Base-by-base conservation (phyloP, 2,113 vertebrate genomes). In the Spheniscus mendiculus region DNA sequence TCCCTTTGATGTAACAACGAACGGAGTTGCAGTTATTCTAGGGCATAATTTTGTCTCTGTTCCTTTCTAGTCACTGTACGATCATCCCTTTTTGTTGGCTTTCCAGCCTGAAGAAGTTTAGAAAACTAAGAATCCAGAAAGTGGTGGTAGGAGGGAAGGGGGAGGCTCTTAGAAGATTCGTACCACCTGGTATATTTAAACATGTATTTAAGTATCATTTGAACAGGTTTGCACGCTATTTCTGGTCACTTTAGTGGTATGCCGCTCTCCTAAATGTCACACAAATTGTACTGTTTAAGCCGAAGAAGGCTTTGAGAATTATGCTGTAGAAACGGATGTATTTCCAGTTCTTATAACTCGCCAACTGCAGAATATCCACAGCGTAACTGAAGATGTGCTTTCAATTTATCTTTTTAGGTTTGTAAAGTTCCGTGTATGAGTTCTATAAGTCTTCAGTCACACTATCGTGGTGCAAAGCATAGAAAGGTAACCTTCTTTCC, bases 391-490 rank as follows among this genome's bases (percentile, higher is more conserved):
- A 53, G 16, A 49, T 53, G 26, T 93, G 14, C 83, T 93, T 95
- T 83, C 62, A 49, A n/a, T 93, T 93, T 76, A 20, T 92, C 53
- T 90, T 47, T 93, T 61, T 69, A 97, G 96, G 40, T 97, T 72
- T 98, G 97, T 90, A 90, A 93, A 55, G 86, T 97, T 84, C 94
- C 69, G 3, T 96, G 97, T 79, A 83, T 89, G 92, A 91, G 93
- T 67, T 89, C 94, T 50, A 29, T 87, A 77, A 94, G 63, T 61
- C 95, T 97, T 71, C 97, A 95, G 91, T 95, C 89, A 32, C 96
- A 97, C 94, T 97, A 90, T 25, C 63, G 90, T 89, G 97, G 97
- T 82, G 66, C 74, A 76, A 98, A 92, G 76, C 97, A 98, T 8
- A 95, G 67, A 92, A 97, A 97, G 97, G 97, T 98, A 97, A 97